Conservation (phyloP, 2,113 vertebrate species). For the Sterrhoptilus dennistouni region DNA sequence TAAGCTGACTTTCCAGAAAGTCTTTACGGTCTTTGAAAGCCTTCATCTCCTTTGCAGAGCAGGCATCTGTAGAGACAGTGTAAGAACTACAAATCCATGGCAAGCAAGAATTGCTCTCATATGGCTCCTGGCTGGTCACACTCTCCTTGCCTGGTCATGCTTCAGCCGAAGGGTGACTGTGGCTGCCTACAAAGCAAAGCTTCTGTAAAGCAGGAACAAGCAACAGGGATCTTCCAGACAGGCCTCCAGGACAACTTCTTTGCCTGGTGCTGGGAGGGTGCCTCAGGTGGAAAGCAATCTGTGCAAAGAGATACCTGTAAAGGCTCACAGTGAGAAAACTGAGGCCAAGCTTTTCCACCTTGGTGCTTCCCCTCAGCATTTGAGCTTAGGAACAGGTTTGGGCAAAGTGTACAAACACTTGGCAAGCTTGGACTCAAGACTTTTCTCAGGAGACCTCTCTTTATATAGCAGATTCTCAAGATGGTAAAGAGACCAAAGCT, state of each 20-base stretch:
- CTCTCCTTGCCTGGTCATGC: neutral
- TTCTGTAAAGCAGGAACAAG: neutral
- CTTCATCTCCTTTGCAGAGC: neutral
- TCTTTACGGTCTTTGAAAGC: neutral
- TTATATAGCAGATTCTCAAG: neutral
- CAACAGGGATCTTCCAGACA: neutral
- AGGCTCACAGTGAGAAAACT: neutral
- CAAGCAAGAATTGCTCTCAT: neutral
- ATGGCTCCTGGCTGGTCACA: neutral
- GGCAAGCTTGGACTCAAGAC: neutral
- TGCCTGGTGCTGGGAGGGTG: neutral
- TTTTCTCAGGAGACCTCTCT: neutral
- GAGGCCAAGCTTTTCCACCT: neutral
- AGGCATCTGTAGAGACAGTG: neutral
- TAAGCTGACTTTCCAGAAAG: neutral
- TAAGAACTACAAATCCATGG: neutral
- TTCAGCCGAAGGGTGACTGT: neutral
- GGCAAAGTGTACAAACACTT: rapidly evolving
- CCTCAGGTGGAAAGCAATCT: neutral
- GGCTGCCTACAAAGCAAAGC: neutral
- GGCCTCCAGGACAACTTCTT: neutral
- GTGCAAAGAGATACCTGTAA: neutral
- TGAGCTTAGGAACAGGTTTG: neutral
- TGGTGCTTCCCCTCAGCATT: rapidly evolving
- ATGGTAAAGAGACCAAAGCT: neutral